These are phyloP conservation scores for Allacma fusca DNA, from an alignment of 2,888 invertebrate species.

Conservation along the genomic window DNA sequence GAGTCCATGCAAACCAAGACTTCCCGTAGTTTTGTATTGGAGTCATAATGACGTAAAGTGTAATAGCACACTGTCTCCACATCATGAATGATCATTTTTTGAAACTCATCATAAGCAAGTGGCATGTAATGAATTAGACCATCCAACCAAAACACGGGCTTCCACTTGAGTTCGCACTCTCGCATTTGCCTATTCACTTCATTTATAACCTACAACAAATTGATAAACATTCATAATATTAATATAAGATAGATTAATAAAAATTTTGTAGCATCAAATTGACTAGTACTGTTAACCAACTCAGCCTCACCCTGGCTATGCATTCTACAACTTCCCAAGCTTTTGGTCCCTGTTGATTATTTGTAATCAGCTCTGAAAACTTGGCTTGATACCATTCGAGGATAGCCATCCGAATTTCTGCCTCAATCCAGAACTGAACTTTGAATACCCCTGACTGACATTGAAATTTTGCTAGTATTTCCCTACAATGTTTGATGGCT, in stretches of 20 bases:
- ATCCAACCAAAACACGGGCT: constrained; percentile 54
- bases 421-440: constrained; percentile 49
- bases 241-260: too few species aligned
- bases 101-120: constrained; percentile 56
- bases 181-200: constrained; percentile 52
- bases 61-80: constrained; percentile 54
- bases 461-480: constrained; percentile 46
- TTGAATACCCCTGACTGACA: background rate
- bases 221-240: background rate
- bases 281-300: too few species aligned
- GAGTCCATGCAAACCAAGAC: constrained; percentile 47
- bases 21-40: constrained; percentile 47
- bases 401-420: constrained; percentile 54
- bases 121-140: constrained; percentile 53
- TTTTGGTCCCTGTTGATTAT: background rate
- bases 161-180: constrained; percentile 51
- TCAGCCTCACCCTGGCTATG: constrained; percentile 37
- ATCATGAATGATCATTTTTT: constrained; percentile 60
- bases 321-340: constrained; percentile 18
- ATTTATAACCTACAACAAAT: constrained; percentile 49
- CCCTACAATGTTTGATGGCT: constrained; percentile 48
- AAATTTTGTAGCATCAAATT: too few species aligned
- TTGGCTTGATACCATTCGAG: constrained; percentile 58
- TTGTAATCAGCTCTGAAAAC: constrained; percentile 31
- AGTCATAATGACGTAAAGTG: constrained; percentile 46